Conservation (phyloP, 2,888 invertebrate species). For the Drosophila pseudotalamancana region DNA sequence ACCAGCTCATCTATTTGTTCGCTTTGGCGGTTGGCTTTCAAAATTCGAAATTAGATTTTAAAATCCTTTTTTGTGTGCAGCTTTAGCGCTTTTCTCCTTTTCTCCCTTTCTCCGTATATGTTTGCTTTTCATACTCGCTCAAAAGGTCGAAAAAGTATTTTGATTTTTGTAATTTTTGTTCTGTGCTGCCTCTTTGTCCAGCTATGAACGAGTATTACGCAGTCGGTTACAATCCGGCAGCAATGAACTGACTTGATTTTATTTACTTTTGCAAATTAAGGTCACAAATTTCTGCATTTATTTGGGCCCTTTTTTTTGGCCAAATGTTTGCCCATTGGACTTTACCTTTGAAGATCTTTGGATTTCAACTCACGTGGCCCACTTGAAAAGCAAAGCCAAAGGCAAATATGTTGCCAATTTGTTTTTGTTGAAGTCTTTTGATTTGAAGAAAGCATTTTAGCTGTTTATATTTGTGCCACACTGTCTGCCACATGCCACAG, state of each 20-base stretch:
- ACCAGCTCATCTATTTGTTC: constrained; percentile 34
- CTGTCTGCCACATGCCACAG: constrained; percentile 10
- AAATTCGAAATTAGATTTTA: constrained; percentile 82
- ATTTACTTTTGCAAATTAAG: constrained; percentile 82
- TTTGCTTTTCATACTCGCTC: constrained; percentile 3
- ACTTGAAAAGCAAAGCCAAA: constrained; percentile 46
- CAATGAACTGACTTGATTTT: constrained; percentile 27
- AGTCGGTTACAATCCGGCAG: neutral
- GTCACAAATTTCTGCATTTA: constrained; percentile 75
- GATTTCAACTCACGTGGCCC: constrained; percentile 71
- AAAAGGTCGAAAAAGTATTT: neutral
- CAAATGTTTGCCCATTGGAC: constrained; percentile 64
- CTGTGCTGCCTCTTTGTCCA: neutral
- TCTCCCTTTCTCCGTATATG: constrained; percentile 6
- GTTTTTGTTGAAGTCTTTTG: constrained; percentile 44
- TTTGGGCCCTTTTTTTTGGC: constrained; percentile 27
- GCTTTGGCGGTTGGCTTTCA: constrained; percentile 68
- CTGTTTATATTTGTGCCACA: constrained; percentile 3
- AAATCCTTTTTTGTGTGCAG: constrained; percentile 76
- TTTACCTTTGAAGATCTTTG: constrained; percentile 76
- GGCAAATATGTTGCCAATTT: constrained; percentile 78
- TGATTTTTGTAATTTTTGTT: neutral
- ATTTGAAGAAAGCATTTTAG: constrained; percentile 63
- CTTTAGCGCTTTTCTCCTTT: constrained; percentile 34
- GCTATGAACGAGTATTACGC: neutral